Evolutionary conservation across 2,797 vertebrate species (phyloP).

Genomic region (Orestias chungarensis): DNA sequence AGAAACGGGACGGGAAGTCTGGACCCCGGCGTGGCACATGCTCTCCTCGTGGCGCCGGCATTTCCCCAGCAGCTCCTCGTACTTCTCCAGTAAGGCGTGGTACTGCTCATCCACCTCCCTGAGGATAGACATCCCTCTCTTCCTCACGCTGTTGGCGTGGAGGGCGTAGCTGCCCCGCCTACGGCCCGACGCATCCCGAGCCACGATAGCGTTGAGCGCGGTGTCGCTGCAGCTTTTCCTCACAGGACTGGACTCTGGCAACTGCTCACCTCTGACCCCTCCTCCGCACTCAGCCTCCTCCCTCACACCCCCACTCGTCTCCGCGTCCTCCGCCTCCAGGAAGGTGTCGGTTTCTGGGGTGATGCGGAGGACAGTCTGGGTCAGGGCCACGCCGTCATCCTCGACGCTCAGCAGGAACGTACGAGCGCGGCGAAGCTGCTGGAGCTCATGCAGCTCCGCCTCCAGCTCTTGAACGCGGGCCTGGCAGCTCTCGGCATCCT

Average conservation of each 20-base stretch:
- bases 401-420: conserved; percentile 87
- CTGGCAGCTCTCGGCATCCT: conserved; percentile 92
- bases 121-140: conserved; percentile 96
- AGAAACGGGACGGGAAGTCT: conserved; percentile 95
- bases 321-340: conserved; percentile 72
- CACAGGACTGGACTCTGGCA: conserved; percentile 78
- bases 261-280: conserved; percentile 64
- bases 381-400: conserved; percentile 87
- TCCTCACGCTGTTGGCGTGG: conserved; percentile 91
- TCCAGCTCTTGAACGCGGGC: conserved; percentile 93
- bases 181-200: conserved; percentile 87
- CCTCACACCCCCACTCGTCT: conserved; percentile 68
- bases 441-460: conserved; percentile 93
- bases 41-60: conserved; percentile 92
- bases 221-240: conserved; percentile 98
- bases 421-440: conserved; percentile 90
- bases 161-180: conserved; percentile 90
- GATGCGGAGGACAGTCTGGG: conserved; percentile 89
- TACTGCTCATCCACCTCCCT: conserved; percentile 98
- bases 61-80: conserved; percentile 94
- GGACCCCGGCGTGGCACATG: conserved; percentile 89
- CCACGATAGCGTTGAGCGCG: conserved; percentile 91
- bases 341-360: conserved; percentile 93
- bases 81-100: conserved; percentile 94
- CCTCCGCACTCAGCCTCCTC: conserved; percentile 55